These are phyloP conservation scores for Pseudomugil gertrudae DNA, from an alignment of 2,797 vertebrate genomes.

Conservation along the genomic window DNA sequence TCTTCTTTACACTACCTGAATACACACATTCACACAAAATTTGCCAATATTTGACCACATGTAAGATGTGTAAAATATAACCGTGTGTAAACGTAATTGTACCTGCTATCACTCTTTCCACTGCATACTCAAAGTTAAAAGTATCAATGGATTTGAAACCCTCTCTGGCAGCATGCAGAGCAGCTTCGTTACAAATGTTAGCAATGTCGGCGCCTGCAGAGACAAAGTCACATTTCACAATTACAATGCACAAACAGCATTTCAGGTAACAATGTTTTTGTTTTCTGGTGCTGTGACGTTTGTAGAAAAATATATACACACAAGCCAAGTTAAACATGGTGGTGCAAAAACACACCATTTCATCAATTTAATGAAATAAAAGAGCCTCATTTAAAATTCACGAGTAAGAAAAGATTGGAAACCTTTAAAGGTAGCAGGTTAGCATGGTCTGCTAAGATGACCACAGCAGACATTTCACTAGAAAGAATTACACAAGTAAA, in stretches of 20 bases:
- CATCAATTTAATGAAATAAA: too few species aligned
- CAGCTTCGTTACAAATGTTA: conserved; percentile 97
- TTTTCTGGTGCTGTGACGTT: not conserved
- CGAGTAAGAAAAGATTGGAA: too few species aligned
- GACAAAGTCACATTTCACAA: conserved; percentile 4
- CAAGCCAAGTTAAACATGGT: too few species aligned
- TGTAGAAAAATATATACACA: too few species aligned
- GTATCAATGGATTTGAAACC: conserved; percentile 92
- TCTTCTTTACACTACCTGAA: conserved; percentile 93
- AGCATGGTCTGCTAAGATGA: too few species aligned
- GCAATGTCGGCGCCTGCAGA: conserved; percentile 95
- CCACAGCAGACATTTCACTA: too few species aligned
- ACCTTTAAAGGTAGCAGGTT: too few species aligned
- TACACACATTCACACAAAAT: conserved; percentile 22
- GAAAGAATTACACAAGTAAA: too few species aligned
- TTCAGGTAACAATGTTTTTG: not conserved
- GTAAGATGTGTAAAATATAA: not conserved
- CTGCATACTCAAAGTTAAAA: conserved; percentile 93
- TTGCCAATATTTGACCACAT: not conserved
- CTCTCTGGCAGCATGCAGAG: conserved; percentile 94
- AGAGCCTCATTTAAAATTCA: too few species aligned
- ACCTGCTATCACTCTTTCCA: conserved; percentile 96
- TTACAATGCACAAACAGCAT: not conserved
- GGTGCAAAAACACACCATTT: too few species aligned
- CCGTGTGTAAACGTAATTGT: not conserved